Conservation (phyloP, 2,797 vertebrate species). For the Nasua narica region DNA sequence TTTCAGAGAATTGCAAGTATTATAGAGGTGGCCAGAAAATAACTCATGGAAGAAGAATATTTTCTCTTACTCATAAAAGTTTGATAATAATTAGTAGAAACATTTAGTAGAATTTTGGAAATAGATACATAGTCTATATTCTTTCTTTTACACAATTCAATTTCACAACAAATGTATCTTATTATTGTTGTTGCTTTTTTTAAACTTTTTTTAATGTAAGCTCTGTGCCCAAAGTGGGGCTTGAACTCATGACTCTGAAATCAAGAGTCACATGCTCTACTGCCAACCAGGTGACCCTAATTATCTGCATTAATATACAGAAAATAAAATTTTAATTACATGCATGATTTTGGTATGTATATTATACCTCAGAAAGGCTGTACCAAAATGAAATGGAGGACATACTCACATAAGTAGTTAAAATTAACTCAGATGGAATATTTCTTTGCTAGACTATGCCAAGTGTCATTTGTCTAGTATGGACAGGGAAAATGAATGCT, state of each 20-base stretch:
- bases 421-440: background rate
- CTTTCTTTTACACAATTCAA: background rate
- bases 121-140: background rate
- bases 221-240: background rate
- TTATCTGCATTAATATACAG: background rate
- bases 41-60: background rate
- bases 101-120: background rate
- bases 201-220: background rate
- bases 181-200: background rate
- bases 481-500: background rate
- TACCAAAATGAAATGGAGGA: background rate
- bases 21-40: background rate
- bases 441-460: background rate
- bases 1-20: background rate
- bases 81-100: background rate
- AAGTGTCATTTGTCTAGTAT: background rate
- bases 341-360: background rate
- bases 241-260: background rate
- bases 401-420: background rate
- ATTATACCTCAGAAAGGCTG: background rate
- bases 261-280: background rate
- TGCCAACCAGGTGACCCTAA: background rate
- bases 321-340: background rate
- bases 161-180: background rate
- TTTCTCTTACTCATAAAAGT: background rate